Evolutionary conservation across 2,113 vertebrate species (phyloP).

Genomic region (Lagenorhynchus albirostris): DNA sequence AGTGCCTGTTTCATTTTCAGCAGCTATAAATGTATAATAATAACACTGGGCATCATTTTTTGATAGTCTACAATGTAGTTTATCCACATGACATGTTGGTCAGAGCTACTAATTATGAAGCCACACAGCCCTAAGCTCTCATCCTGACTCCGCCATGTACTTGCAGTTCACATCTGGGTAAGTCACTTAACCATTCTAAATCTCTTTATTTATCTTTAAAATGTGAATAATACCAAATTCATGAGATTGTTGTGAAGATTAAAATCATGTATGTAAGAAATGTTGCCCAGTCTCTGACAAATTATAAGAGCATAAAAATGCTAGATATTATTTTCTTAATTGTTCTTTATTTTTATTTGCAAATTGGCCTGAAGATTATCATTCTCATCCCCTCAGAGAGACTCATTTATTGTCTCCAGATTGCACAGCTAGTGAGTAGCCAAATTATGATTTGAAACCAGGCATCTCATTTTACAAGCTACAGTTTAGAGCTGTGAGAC

Average conservation of each 20-base stretch:
- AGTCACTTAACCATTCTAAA: not conserved
- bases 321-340: not conserved
- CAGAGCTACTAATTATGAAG: not conserved
- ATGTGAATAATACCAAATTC: not conserved
- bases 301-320: not conserved
- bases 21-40: not conserved
- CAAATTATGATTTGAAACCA: not conserved
- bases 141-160: not conserved
- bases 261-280: not conserved
- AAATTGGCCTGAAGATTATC: not conserved
- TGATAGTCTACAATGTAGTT: not conserved
- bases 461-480: not conserved
- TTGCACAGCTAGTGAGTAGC: not conserved
- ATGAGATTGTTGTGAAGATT: not conserved
- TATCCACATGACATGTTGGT: not conserved
- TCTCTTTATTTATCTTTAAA: not conserved
- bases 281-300: not conserved
- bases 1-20: not conserved
- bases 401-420: not conserved
- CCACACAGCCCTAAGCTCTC: not conserved
- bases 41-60: not conserved
- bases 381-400: not conserved
- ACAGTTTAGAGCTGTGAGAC: not conserved
- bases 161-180: not conserved
- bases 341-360: not conserved